Base-by-base conservation (phyloP, 2,888 invertebrate species). In the Phragmatobia fuliginosa region DNA sequence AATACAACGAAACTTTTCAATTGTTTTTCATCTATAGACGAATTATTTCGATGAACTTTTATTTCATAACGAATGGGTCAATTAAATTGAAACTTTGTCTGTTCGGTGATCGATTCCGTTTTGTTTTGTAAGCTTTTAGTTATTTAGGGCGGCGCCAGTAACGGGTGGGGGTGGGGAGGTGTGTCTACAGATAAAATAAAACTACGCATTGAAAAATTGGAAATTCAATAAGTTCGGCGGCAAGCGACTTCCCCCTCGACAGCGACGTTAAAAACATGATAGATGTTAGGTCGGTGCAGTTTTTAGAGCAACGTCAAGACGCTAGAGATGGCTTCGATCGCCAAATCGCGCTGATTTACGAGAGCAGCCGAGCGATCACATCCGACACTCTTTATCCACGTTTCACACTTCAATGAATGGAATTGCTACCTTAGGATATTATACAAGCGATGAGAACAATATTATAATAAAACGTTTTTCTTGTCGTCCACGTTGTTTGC, bases 171-270 rank as follows among this genome's bases (percentile, higher is more conserved):
- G 18, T 74, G 72, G 80, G 80, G 78, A 71, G 81, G 68, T 67
- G 76, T 68, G 49, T 72, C 71, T 79, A 74, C 83, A 85, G 87
- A 85, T 84, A 87, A 84, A 85, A 86, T 87, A 80, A 83, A 86
- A 85, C 69, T 78, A 74, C 74, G 70, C 76, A 66, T 65, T 80
- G 81, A 83, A 83, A 89, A 86, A 87, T 90, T 87, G 84, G 79
- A 84, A 88, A 90, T 90, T 90, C 88, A 90, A 90, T 90, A 89
- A 90, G 85, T 86, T 80, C 67, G 67, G 70, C 72, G 70, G 67
- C 74, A 77, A 84, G 78, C 83, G 86, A 86, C 85, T 84, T 86
- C 71, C 72, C 81, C 31, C 59, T 38, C 32, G 41, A 59, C 58
- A 21, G 77, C 76, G 81, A 85, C 84, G 87, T 88, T 88, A 82